phyloP scores from a whole-genome alignment of 2,113 vertebrate species.

The Psittacula cyanocephala region DNA sequence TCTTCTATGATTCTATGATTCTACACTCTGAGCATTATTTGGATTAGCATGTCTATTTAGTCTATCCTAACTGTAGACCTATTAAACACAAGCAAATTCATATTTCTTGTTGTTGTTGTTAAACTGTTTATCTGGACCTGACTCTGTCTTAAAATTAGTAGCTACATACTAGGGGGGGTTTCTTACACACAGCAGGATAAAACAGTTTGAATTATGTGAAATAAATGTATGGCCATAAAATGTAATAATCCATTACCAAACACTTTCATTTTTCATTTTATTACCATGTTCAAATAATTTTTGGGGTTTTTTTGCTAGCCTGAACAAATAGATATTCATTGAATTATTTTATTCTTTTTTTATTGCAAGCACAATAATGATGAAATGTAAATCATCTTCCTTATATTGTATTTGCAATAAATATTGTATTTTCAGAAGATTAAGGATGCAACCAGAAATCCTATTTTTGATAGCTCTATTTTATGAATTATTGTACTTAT shows the following conservation, averaged over 20 bases:
- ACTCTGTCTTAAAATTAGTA: not conserved
- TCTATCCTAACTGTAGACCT: not conserved
- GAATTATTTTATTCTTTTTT: constrained; percentile 7
- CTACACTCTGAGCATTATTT: not conserved
- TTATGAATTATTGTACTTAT: not conserved
- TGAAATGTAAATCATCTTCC: constrained; percentile 15
- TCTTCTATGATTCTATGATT: too few species aligned
- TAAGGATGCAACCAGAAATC: not conserved
- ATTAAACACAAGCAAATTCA: not conserved
- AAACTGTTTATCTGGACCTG: not conserved
- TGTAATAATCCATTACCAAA: constrained; percentile 55
- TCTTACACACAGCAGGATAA: not conserved
- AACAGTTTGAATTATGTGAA: constrained; percentile 15
- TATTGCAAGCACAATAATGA: constrained; percentile 13
- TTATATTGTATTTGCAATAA: not conserved
- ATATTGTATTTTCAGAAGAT: not conserved
- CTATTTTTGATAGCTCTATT: not conserved
- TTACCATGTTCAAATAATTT: constrained; percentile 49
- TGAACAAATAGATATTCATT: constrained; percentile 41
- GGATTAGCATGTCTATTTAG: not conserved
- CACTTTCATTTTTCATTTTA: constrained; percentile 44
- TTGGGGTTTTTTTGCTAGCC: not conserved
- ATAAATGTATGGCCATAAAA: constrained; percentile 49
- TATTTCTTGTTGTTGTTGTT: not conserved
- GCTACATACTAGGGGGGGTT: not conserved